Evolutionary conservation across 2,797 vertebrate species (phyloP), one percentile per base, ranked within the genome.

Genomic region (Gymnopithys bicolor): DNA sequence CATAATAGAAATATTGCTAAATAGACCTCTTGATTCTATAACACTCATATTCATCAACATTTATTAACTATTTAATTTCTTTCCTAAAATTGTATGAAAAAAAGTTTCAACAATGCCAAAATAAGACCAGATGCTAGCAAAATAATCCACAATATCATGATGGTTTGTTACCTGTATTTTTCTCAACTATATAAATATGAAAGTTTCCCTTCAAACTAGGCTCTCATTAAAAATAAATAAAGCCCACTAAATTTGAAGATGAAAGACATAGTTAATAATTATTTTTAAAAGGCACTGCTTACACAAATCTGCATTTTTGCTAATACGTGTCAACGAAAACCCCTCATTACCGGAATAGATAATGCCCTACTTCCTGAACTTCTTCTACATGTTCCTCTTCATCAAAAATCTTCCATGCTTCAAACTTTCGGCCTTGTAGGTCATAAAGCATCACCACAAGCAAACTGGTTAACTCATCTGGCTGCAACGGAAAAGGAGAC

Each of bases 381-480:
- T 98, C 98, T 60, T 95, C 90, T 97, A 98, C 77, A 37, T 94
- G 56, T 39, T 98, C 97, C 30, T 98, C 95, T 30, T 94, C 89
- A 59, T 96, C 83, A 73, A 51, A 73, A 87, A 97, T 84, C 58
- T 80, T 75, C 28, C 98, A 96, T 33, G 98, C 96, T 95, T 97
- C 92, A 94, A 99, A 99, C 96, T 98, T 98, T 88, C 98, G 98
- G 74, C 98, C 98, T 98, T 99, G 98, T 76, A 99, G 97, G 95
- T 99, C 99, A 83, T 97, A 99, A n/a, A 99, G 98, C 98, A 99
- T 98, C 95, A 99, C 98, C 15, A 98, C 97, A 81, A 98, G 97
- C 87, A 99, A 97, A 94, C 98, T 98, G 96, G 98, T 99, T 96
- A 98, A 95, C 62, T 98, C 97, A 77, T 98, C 97, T 41, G 98